Evolutionary conservation across 2,888 invertebrate species (phyloP).

Genomic region (Nowickia ferox): DNA sequence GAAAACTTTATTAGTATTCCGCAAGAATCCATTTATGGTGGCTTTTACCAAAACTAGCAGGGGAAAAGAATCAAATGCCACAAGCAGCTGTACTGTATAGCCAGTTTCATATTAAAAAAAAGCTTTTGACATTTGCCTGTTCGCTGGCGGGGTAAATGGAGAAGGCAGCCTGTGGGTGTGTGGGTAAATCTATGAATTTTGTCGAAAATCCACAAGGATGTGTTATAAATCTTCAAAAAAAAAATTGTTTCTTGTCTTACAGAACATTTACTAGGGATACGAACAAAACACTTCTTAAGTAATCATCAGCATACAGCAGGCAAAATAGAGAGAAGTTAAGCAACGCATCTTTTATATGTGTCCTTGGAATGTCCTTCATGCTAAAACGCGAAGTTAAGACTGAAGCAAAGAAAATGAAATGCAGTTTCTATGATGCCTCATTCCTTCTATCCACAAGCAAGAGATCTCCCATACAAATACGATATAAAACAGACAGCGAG

Average conservation of each 20-base stretch:
- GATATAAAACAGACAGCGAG: not conserved
- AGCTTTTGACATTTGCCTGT: slow-evolving; percentile 62
- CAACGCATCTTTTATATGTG: slow-evolving; percentile 65
- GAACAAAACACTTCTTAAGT: slow-evolving; percentile 32
- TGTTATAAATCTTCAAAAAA: slow-evolving; percentile 64
- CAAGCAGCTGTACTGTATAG: slow-evolving; percentile 55
- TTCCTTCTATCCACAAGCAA: not conserved
- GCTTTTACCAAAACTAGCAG: slow-evolving; percentile 52
- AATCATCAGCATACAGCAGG: slow-evolving; percentile 48
- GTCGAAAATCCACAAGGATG: slow-evolving; percentile 62
- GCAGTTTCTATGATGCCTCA: slow-evolving; percentile 31
- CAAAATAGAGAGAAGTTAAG: slow-evolving; percentile 25
- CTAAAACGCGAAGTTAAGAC: not conserved
- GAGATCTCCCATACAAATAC: slow-evolving; percentile 8
- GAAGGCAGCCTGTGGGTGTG: slow-evolving; percentile 1
- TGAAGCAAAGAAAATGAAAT: slow-evolving; percentile 3
- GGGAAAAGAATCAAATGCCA: slow-evolving; percentile 43
- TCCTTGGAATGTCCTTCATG: slow-evolving; percentile 76
- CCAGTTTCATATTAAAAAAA: slow-evolving; percentile 62
- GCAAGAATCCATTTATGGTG: slow-evolving; percentile 73
- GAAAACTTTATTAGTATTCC: slow-evolving; percentile 75
- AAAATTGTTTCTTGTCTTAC: slow-evolving; percentile 14
- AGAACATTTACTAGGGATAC: slow-evolving; percentile 46
- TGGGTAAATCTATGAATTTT: slow-evolving; percentile 43
- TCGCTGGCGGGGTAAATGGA: slow-evolving; percentile 1